These are phyloP conservation scores for Lepus europaeus DNA, from an alignment of 2,113 vertebrate species.

Conservation along the genomic window DNA sequence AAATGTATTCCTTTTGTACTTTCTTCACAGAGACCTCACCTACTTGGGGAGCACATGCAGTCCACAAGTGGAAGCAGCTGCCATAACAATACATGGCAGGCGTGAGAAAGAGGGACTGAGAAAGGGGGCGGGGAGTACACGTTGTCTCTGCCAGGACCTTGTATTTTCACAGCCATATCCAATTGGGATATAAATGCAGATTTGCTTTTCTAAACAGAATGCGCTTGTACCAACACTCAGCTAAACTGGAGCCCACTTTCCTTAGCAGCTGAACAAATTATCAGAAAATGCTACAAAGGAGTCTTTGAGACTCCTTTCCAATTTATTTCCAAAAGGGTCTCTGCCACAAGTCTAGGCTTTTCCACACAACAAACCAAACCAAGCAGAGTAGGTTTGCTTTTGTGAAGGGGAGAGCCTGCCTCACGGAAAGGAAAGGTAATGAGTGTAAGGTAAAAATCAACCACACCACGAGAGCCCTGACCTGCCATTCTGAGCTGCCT, in stretches of 20 bases:
- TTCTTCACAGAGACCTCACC: background rate
- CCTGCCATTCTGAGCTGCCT: background rate
- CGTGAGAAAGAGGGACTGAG: background rate
- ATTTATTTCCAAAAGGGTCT: background rate
- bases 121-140: fast-evolving
- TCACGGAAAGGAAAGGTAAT: background rate
- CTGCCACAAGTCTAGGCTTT: background rate
- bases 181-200: background rate
- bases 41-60: background rate
- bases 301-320: background rate
- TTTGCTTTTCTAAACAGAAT: conserved; percentile 50
- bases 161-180: background rate
- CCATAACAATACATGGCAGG: background rate
- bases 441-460: background rate
- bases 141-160: background rate
- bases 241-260: background rate
- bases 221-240: background rate
- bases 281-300: background rate
- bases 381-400: background rate
- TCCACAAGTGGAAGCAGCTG: background rate
- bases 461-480: fast-evolving
- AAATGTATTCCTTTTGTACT: background rate
- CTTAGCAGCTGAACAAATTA: background rate
- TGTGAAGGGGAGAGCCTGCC: background rate
- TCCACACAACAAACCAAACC: background rate